Base-by-base conservation (phyloP, 2,113 vertebrate species). In the Psilopsiagon aymara region DNA sequence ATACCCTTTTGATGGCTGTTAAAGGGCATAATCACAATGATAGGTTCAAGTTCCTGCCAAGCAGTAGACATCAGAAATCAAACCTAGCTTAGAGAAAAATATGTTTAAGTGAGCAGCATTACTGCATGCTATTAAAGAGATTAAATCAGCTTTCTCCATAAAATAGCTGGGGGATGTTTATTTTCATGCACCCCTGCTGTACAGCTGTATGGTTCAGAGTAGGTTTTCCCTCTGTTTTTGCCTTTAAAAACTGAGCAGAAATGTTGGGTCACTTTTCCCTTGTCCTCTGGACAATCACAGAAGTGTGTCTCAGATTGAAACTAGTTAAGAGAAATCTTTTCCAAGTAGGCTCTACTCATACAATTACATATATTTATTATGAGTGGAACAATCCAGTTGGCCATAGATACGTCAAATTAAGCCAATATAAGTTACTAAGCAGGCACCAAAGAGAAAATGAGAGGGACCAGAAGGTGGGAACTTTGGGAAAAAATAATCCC, bases 391-490 rank as follows among this genome's bases (percentile, higher is more conserved):
- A 43, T 90, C 51, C 33, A 73, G 17, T 60, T 96, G 74, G 66
- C 80, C 67, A 57, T 17, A 81, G 74, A 64, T 88, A 62, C 10
- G 15, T 74, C 88, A 35, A 19, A 44, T 82, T 88, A 94, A 86
- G 49, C 66, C 84, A 97, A 95, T 76, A 89, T 12, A 68, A 92
- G 67, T 94, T 94, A 95, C 94, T 94, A 46, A 88, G 51, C 19
- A 60, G 81, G 31, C 47, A 67, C 12, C 57, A 70, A 51, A 95
- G 67, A 49, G 37, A 80, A 37, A 91, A 66, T 49, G 44, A 76
- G 71, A 81, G 77, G 64, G 57, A 96, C 21, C 71, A 95, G 71
- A 86, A 96, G 37, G 63, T 55, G 37, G 47, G 52, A 77, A n/a
- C 49, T 95, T 89, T 75, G 35, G 27, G 96, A 70, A 70, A 66